These are phyloP conservation scores for Plutella xylostella DNA, from an alignment of 2,888 invertebrate species.

Conservation along the genomic window DNA sequence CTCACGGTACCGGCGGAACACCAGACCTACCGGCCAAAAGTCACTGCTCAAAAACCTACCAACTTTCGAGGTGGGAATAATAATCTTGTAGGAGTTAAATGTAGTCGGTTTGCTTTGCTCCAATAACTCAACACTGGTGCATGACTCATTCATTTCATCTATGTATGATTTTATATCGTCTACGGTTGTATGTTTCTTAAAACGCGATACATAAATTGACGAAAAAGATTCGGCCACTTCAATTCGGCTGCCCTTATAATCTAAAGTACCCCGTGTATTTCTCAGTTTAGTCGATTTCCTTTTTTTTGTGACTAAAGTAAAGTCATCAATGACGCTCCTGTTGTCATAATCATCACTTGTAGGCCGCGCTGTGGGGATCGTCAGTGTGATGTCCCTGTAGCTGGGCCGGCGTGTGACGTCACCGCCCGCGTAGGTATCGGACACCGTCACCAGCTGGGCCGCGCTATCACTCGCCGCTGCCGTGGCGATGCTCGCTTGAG, in stretches of 20 bases:
- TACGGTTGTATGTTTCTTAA: background rate
- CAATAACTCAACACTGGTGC: background rate
- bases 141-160: background rate
- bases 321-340: too few species aligned
- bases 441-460: too few species aligned
- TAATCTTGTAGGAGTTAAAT: background rate
- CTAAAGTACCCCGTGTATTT: background rate
- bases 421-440: too few species aligned
- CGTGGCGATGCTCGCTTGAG: too few species aligned
- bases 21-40: background rate
- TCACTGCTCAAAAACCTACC: background rate
- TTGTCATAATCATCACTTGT: too few species aligned
- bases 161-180: background rate
- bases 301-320: too few species aligned
- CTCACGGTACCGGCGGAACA: background rate
- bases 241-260: background rate
- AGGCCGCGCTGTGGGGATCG: too few species aligned
- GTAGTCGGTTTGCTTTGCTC: background rate
- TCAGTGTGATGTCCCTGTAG: too few species aligned
- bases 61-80: background rate
- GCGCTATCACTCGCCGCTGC: too few species aligned
- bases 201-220: background rate
- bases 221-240: background rate
- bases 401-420: too few species aligned
- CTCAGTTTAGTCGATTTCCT: background rate